Evolutionary conservation across 2,113 vertebrate genomes (phyloP).

Genomic region (Odobenus rosmarus): DNA sequence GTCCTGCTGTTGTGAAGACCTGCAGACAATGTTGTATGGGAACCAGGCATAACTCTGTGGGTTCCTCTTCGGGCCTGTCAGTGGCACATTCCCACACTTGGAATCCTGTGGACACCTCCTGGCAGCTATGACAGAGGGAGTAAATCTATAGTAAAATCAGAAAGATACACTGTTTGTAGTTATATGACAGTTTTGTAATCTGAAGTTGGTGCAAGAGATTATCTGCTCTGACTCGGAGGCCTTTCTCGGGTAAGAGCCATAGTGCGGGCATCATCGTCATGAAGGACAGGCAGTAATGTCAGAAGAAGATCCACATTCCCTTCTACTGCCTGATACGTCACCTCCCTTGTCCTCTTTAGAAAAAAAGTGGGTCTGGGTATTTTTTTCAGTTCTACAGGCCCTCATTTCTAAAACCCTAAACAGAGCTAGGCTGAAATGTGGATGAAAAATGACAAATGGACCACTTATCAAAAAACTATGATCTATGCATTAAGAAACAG

Average conservation of each 20-base stretch:
- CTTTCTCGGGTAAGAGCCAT: not conserved
- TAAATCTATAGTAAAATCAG: not conserved
- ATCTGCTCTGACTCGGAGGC: not conserved
- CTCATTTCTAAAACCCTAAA: not conserved
- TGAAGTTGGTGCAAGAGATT: not conserved
- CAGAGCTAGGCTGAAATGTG: not conserved
- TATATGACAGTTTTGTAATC: not conserved
- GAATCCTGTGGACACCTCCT: not conserved
- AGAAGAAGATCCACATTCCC: not conserved
- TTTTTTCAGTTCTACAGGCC: not conserved
- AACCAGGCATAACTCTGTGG: not conserved
- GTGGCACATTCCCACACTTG: not conserved
- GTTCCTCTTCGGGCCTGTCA: not conserved
- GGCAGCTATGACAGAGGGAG: not conserved
- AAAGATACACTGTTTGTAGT: not conserved
- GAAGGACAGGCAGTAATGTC: not conserved
- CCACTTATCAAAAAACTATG: not conserved
- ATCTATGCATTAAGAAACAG: not conserved
- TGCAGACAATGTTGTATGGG: not conserved
- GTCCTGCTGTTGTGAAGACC: not conserved
- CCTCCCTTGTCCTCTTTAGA: not conserved
- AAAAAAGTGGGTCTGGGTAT: not conserved
- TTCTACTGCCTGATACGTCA: not conserved
- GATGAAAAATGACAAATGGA: not conserved
- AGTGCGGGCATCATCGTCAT: too few species aligned